Conservation (phyloP, 2,113 vertebrate species). For the Serinus canaria region DNA sequence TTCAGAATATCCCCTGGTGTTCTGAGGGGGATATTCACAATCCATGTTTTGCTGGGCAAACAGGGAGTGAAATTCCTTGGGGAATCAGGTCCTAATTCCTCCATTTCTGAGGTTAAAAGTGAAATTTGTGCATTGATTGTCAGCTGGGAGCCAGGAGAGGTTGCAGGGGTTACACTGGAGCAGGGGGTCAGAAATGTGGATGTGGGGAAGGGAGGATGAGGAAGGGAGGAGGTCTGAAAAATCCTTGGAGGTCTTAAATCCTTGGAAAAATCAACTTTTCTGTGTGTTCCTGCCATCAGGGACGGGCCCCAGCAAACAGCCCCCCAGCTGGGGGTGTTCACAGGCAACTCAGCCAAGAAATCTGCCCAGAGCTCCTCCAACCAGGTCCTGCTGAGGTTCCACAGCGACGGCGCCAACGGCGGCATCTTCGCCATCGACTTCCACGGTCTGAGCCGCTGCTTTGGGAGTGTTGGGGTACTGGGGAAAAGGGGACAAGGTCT, state of each 20-base stretch:
- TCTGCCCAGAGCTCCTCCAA: conserved; percentile 90
- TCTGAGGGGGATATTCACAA: no score
- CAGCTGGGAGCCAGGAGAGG: not conserved
- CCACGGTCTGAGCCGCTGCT: conserved; percentile 75
- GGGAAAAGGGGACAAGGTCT: fast-evolving
- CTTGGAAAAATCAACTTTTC: not conserved
- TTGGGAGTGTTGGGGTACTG: fast-evolving
- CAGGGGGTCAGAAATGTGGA: fast-evolving
- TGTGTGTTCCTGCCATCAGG: conserved; percentile 68
- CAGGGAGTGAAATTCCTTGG: not conserved
- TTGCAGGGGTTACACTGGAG: not conserved
- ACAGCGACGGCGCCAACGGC: conserved; percentile 85
- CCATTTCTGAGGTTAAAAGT: not conserved
- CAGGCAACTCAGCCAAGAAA: conserved; percentile 84
- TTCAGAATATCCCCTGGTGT: not conserved
- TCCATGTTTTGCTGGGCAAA: not conserved
- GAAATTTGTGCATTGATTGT: fast-evolving
- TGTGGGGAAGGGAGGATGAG: not conserved
- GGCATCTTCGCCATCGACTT: conserved; percentile 89
- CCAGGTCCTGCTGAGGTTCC: conserved; percentile 91
- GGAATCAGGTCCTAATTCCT: not conserved
- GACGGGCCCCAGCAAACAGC: conserved; percentile 90
- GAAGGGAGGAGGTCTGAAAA: not conserved
- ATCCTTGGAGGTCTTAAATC: not conserved
- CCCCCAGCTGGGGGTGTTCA: conserved; percentile 91